Evolutionary conservation across 2,797 vertebrate genomes (phyloP), one percentile per base, ranked within the genome.

Genomic region (Merluccius polli): DNA sequence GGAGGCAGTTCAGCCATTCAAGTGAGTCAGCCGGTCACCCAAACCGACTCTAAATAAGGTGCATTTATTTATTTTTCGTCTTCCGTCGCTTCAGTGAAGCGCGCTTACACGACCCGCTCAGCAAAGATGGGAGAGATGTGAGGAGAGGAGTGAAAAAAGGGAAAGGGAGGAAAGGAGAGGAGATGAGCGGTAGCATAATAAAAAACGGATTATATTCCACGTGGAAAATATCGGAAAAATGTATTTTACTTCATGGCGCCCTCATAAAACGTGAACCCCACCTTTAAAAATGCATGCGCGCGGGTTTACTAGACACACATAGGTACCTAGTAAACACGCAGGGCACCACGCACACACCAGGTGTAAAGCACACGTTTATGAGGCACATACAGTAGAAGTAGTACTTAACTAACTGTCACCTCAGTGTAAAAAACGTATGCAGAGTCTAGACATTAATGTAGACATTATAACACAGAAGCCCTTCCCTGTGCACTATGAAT

Each of bases 51-150:
- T 5, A 48, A 21, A 48, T 48, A 48, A 59, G n/a, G 52, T 59
- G 21, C 8, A 59, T 24, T 24, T 59, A 24, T 52, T 52, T 52
- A 52, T 52, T 52, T 52, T 52, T 52, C 18, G n/a, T 16, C 44
- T 21, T 15, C 13, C 4, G 38, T 41, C 44, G 18, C 44, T 21
- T 24, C 52, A 59, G 52, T 21, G 21, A 59, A 59, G 52, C 52
- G 16, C n/a, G 21, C 52, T 59, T 24, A 59, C 44, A 48, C 44
- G 18, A 52, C 44, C 44, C 18, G 15, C 21, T 18, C 44, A 4
- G 16, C 74, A 81, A 84, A 83, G 88, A 89, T 84, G 82, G 86
- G n/a, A 87, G 78, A 84, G 89, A 70, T 16, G 24, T 15, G 36
- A 68, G 74, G 24, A 21, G 16, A 59, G 52, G 52, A 59, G 21